Evolutionary conservation across 2,113 vertebrate genomes (phyloP), one percentile per base, ranked within the genome.

Genomic region (Scophthalmus maximus): DNA sequence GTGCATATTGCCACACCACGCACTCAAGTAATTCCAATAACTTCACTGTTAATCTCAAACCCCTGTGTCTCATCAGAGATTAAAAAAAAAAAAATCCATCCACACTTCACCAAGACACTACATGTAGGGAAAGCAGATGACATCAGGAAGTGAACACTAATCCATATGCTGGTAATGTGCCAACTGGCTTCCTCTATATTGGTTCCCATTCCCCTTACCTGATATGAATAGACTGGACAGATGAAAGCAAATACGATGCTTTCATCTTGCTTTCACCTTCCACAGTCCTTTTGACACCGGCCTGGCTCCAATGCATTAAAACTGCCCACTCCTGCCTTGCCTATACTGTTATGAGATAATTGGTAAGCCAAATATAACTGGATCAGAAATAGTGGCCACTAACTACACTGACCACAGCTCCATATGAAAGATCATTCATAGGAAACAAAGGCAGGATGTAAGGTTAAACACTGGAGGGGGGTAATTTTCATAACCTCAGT

Each of bases 181-280:
- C 69, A 73, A 6, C 34, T 47, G 64, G 38, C 59, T 64, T 67
- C 65, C 52, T 76, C 55, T 34, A 55, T 55, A 59, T 59, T 64
- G 52, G 61, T 26, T 69, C 76, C 42, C 27, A 29, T 69, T 56
- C 17, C 47, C 77, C 46, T 62, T 29, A 66, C 32, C 72, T 60
- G 59, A 70, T 56, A 75, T 77, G 69, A 88, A 83, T 57, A 79
- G 10, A 74, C 58, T 18, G 44, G 60, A 78, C 52, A 66, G 66
- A 72, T 67, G 61, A 79, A 75, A 84, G 77, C 78, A 81, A 81
- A 79, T 27, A 60, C 47, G 23, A 18, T 8, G 8, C 76, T 84
- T 81, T 73, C 68, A 73, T 81, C 51, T 76, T 5, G 67, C 55
- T 40, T 73, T 82, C 82, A 84, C 78, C 79, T 73, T 76, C 44